phyloP scores from a whole-genome alignment of 2,113 vertebrate genomes.

The Bungarus multicinctus region DNA sequence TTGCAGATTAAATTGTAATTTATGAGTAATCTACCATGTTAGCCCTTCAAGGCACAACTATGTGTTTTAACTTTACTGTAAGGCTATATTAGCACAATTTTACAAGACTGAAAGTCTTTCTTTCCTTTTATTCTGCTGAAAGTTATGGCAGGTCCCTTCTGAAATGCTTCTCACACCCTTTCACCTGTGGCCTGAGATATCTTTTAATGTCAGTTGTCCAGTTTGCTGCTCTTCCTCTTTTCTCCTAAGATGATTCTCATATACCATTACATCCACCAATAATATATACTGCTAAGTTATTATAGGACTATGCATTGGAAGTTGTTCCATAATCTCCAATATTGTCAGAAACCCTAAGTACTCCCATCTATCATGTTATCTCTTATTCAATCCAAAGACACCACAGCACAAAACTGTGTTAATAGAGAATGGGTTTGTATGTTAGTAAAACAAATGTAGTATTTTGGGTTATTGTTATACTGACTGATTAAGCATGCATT shows the following conservation, averaged over 20 bases:
- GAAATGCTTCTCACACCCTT: neutral
- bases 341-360: neutral
- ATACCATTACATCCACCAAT: neutral
- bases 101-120: neutral
- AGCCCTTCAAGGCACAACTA: neutral
- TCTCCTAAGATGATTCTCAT: neutral
- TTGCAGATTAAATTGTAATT: neutral
- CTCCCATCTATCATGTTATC: neutral
- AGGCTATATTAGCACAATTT: neutral
- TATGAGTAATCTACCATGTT: neutral
- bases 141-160: neutral
- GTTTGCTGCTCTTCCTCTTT: neutral
- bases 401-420: neutral
- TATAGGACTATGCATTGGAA: neutral
- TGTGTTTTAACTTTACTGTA: neutral
- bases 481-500: neutral
- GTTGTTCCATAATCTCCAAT: neutral
- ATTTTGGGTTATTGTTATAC: neutral
- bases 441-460: neutral
- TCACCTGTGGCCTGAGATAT: neutral
- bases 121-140: neutral
- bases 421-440: neutral
- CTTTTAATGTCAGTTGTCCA: neutral
- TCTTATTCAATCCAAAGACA: neutral
- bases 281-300: neutral